These are phyloP conservation scores for Dryocosmus kuriphilus DNA, from an alignment of 2,888 invertebrate species.

Conservation along the genomic window DNA sequence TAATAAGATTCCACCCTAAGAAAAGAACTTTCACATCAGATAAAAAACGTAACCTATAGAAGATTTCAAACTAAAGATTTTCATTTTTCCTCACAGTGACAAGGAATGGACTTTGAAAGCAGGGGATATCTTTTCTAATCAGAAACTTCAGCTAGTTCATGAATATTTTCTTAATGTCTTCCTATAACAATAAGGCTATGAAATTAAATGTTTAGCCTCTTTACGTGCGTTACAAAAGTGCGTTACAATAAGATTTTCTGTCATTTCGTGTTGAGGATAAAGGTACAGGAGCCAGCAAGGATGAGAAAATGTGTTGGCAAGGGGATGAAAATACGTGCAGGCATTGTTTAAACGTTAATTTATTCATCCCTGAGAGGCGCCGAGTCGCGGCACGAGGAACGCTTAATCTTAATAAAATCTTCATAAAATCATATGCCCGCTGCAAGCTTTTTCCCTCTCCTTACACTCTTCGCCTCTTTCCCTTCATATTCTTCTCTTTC, in stretches of 20 bases:
- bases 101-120: neutral
- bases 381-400: constrained; percentile 47
- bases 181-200: neutral
- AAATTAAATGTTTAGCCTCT: constrained; percentile 7
- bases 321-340: constrained; percentile 52
- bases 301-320: constrained; percentile 36
- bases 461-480: constrained; percentile 42
- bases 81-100: no score
- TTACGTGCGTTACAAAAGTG: no score
- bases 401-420: constrained; percentile 59
- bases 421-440: constrained; percentile 56
- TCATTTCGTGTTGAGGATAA: neutral
- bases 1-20: no score
- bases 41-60: no score
- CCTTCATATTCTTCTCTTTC: constrained; percentile 39
- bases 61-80: no score
- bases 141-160: neutral
- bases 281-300: constrained; percentile 35
- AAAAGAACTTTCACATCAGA: no score
- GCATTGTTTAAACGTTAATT: constrained; percentile 59
- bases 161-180: neutral
- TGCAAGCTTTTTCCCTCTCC: constrained; percentile 45
- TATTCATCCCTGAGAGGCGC: constrained; percentile 53
- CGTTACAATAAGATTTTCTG: constrained; percentile 26
- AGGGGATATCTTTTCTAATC: neutral